Base-by-base conservation (phyloP, 2,888 invertebrate species). In the Drosophila parthenogenetica region DNA sequence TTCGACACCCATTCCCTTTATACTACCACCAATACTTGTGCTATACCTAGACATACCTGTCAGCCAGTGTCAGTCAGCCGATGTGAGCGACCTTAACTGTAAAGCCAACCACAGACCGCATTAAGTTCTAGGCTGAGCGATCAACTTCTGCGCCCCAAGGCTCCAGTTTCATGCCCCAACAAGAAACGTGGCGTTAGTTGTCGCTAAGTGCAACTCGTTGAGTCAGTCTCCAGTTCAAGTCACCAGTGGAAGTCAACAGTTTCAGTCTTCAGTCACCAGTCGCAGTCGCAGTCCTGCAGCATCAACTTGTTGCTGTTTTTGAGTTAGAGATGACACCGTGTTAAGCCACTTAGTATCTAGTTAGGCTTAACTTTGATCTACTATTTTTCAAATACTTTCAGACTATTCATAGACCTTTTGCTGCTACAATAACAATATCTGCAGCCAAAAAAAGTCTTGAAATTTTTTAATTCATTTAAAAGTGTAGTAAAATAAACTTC, bases 71-170 rank as follows among this genome's bases (percentile, higher is more conserved):
- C 75, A 75, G 46, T 63, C 69, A 73, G 50, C 13, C 49, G 35
- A 65, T 73, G 76, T 73, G 77, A 73, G 64, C 87, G 89, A 89
- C 90, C 89, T 90, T 89, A 89, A 89, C 89, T 89, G 89, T 90
- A 89, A 83, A 82, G 64, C 69, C 42, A 75, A 73, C 74, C 82
- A 60, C 68, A 81, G 70, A 77, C 84, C 77, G 69, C 81, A 77
- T 75, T 69, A 69, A 69, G 77, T 89, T 84, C 81, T 81, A 69
- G 65, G 66, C 70, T 75, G 58, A 19, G 49, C 46, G 66, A 73
- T 77, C 74, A 72, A 73, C 73, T 74, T 79, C 73, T 74, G 68
- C 57, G 60, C 77, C 68, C 16, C 49, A n/a, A 35, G 49, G 35
- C 49, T 75, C 69, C 57, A 81, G 87, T 85, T 87, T 87, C 85